These are phyloP conservation scores for Salvelinus alpinus DNA, from an alignment of 2,113 vertebrate genomes.

Conservation along the genomic window DNA sequence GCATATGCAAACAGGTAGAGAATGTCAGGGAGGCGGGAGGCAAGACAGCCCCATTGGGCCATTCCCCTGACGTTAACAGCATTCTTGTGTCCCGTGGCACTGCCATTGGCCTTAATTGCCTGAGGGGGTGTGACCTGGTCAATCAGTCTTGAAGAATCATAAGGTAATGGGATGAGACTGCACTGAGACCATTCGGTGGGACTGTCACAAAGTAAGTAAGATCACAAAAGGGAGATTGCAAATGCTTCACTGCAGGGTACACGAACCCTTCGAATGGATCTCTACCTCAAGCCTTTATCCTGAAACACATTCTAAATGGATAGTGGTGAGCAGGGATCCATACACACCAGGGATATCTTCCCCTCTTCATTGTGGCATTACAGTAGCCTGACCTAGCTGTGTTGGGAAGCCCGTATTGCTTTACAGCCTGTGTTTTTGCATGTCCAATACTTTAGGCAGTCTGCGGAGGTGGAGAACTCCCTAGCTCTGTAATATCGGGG, in stretches of 20 bases:
- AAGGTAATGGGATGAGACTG: constrained; percentile 8
- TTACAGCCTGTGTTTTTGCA: neutral
- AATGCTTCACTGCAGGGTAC: neutral
- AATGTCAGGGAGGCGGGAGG: constrained; percentile 31
- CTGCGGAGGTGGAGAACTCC: no score
- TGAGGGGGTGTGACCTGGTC: neutral
- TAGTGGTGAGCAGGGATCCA: no score
- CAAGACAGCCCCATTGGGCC: constrained; percentile 35
- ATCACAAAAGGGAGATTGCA: no score
- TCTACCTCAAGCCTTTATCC: no score
- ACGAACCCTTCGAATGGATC: neutral
- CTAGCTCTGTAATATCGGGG: constrained; percentile 22
- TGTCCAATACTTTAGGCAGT: no score
- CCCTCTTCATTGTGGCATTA: neutral
- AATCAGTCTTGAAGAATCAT: constrained; percentile 6
- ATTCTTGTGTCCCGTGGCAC: constrained; percentile 18
- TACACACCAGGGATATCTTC: neutral
- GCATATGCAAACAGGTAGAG: constrained; percentile 12
- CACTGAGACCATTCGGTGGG: neutral
- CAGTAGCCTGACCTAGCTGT: neutral
- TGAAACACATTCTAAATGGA: no score
- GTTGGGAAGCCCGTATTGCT: neutral
- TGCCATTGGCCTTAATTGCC: constrained; percentile 2
- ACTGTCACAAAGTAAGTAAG: no score
- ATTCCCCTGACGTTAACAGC: constrained; percentile 25